Conservation (phyloP, 2,888 invertebrate species). For the Cabera pusaria region DNA sequence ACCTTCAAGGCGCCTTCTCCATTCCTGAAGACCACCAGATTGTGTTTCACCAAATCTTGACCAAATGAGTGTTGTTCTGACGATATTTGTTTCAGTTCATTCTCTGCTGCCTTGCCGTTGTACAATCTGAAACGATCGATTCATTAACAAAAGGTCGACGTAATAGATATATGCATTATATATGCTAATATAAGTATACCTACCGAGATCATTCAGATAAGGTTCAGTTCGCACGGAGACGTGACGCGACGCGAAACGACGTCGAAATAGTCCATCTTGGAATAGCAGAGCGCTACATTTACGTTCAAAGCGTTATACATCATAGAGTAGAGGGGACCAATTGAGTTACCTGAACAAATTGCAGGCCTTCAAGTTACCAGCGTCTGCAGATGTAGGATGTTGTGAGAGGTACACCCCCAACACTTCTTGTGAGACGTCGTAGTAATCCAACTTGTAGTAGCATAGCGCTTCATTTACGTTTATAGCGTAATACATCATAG, state of each 20-base stretch:
- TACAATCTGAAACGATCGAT: conserved; percentile 85
- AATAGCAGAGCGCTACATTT: no score
- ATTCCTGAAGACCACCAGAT: conserved; percentile 96
- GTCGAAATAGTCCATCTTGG: no score
- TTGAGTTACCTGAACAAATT: conserved; percentile 78
- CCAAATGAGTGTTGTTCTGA: conserved; percentile 91
- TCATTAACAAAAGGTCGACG: no score
- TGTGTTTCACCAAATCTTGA: conserved; percentile 96
- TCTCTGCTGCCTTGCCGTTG: conserved; percentile 97
- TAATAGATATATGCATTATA: no score
- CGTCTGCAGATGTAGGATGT: conserved; percentile 96
- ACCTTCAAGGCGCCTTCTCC: conserved; percentile 97
- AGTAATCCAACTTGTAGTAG: conserved; percentile 99
- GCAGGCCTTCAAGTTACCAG: conserved; percentile 94
- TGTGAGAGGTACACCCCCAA: conserved; percentile 95
- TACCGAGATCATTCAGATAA: no score
- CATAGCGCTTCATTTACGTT: conserved; percentile 99
- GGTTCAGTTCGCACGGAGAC: no score
- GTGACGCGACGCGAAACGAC: no score
- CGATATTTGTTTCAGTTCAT: conserved; percentile 92
- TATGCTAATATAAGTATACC: no score
- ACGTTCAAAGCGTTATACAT: no score
- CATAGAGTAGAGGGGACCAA: no score
- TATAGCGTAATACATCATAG: no score
- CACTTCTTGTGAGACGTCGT: conserved; percentile 99